Evolutionary conservation across 2,113 vertebrate species (phyloP).

Genomic region (Onychostoma macrolepis): DNA sequence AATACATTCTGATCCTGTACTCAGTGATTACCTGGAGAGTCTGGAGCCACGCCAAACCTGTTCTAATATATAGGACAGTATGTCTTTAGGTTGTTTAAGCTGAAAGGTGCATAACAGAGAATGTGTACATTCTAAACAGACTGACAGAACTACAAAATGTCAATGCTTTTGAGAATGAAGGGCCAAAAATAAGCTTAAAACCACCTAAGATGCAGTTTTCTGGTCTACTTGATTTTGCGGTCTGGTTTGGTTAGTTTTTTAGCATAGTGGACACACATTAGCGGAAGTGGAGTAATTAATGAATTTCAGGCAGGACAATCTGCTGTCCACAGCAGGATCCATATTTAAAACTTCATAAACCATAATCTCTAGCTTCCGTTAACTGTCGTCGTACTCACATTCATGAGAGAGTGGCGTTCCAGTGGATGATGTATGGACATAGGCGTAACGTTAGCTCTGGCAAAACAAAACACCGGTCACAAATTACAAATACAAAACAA

Average conservation of each 20-base stretch:
- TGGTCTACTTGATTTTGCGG: background rate
- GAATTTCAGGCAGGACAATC: no score
- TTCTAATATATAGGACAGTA: background rate
- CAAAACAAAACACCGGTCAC: no score
- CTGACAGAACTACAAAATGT: background rate
- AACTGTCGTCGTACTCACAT: no score
- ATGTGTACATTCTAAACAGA: background rate
- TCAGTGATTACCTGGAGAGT: background rate
- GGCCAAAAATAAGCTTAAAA: background rate
- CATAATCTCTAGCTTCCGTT: no score
- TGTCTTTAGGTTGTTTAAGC: background rate
- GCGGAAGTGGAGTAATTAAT: no score
- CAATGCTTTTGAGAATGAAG: background rate
- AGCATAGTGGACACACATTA: no score
- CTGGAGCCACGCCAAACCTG: background rate
- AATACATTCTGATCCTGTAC: background rate
- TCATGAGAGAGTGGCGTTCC: no score
- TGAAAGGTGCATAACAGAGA: background rate
- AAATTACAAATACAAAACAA: no score
- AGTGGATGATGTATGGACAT: no score
- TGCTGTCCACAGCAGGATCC: no score
- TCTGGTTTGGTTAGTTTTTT: background rate
- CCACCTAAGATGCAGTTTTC: background rate
- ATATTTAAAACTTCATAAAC: no score
- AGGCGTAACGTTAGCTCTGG: no score